Evolutionary conservation across 2,113 vertebrate species (phyloP).

Genomic region (Leptobrachium ailaonicum): DNA sequence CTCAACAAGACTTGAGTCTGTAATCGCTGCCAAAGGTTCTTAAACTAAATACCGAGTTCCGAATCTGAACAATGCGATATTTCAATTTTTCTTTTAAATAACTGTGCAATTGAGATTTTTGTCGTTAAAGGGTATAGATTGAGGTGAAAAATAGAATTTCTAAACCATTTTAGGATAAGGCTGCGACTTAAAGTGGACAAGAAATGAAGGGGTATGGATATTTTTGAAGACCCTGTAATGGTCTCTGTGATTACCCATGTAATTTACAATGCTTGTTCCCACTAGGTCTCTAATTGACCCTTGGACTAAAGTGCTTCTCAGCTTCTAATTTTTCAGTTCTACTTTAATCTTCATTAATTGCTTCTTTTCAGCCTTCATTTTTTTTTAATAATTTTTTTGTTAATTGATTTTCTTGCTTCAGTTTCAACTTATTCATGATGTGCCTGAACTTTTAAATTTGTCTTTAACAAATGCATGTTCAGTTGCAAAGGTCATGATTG

Average conservation of each 20-base stretch:
- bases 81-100: too few relatives aligned
- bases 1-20: too few relatives aligned
- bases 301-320: conserved; percentile 40
- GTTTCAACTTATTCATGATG: conserved; percentile 13
- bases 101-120: too few relatives aligned
- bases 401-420: conserved; percentile 11
- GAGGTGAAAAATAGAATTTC: too few relatives aligned
- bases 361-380: not conserved
- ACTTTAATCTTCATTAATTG: conserved; percentile 44
- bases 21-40: too few relatives aligned
- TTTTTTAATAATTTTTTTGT: not conserved
- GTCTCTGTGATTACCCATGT: not conserved
- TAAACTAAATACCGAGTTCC: too few relatives aligned
- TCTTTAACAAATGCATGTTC: conserved; percentile 40
- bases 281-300: conserved; percentile 52
- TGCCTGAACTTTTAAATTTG: conserved; percentile 31
- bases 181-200: too few relatives aligned
- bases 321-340: conserved; percentile 18
- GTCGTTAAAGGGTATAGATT: too few relatives aligned
- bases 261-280: conserved; percentile 10
- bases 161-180: too few relatives aligned
- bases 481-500: conserved; percentile 47
- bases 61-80: too few relatives aligned
- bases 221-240: too few relatives aligned
- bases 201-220: too few relatives aligned